These are phyloP conservation scores for Seira musarum DNA, from an alignment of 2,888 invertebrate species.

Conservation along the genomic window DNA sequence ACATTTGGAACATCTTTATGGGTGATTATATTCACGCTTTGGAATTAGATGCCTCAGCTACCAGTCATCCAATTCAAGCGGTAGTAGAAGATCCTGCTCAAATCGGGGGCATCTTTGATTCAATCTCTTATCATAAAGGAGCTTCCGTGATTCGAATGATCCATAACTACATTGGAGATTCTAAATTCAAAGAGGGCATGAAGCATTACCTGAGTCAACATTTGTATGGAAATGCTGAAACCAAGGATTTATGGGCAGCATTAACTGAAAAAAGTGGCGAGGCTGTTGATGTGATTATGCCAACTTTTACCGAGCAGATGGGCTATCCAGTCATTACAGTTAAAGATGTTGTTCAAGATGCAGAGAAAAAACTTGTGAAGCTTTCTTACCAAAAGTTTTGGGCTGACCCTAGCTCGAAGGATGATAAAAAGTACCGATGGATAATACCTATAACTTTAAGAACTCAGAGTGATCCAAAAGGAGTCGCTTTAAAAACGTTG, in stretches of 20 bases:
- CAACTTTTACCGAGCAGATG: conserved; percentile 75
- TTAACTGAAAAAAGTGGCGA: conserved; percentile 73
- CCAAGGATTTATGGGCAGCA: conserved; percentile 73
- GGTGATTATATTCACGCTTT: conserved; percentile 73
- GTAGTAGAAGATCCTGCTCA: conserved; percentile 70
- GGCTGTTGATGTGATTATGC: conserved; percentile 74
- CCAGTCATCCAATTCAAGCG: conserved; percentile 72
- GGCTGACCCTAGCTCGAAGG: conserved; percentile 81
- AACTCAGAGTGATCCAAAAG: conserved; percentile 81
- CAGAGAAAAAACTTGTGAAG: conserved; percentile 78
- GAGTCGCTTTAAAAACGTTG: conserved; percentile 76
- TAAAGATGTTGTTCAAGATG: conserved; percentile 24
- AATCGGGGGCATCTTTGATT: conserved; percentile 71
- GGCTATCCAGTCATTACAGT: conserved; percentile 72
- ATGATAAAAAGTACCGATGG: conserved; percentile 78
- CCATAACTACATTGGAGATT: conserved; percentile 59
- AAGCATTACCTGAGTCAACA: conserved; percentile 72
- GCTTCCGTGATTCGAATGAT: conserved; percentile 74
- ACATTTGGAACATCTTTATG: conserved; percentile 77
- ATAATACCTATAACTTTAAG: conserved; percentile 90
- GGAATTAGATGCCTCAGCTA: conserved; percentile 74
- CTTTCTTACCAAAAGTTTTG: conserved; percentile 89
- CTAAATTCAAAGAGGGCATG: conserved; percentile 72
- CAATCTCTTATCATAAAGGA: conserved; percentile 71
- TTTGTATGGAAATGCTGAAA: conserved; percentile 73